Base-by-base conservation (phyloP, 2,888 invertebrate genomes). In the Caenorhabditis sulstoni region DNA sequence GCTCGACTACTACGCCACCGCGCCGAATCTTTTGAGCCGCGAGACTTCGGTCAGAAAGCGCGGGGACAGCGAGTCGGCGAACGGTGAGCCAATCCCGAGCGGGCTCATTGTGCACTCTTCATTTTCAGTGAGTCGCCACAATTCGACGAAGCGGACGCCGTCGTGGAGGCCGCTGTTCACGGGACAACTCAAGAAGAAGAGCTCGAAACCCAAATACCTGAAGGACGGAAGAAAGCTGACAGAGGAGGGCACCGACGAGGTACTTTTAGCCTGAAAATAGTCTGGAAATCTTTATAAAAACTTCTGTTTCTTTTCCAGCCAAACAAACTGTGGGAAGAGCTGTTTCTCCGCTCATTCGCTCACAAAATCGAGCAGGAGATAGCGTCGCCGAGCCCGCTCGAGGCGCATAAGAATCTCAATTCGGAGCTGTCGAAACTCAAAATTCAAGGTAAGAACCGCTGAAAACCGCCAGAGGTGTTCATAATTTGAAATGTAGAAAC, bases 291-390 rank as follows among this genome's bases (percentile, higher is more conserved):
- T 29, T 79, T 61, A 82, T 55, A 20, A 47, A 65, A n/a, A n/a
- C n/a, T n/a, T n/a, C n/a, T n/a, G 29, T 29, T 29, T 3, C 11
- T 47, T n/a, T 35, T 66, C 35, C 67, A 82, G 73, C 86, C 86
- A 8, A 86, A 87, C 44, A 85, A 87, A 59, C 68, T 87, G 35
- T 87, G 87, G 87, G 86, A 87, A 57, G 84, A 87, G 57, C 65
- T 87, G 14, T 79, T 87, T 29, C 79, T 87, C 3, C 79, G 87
- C 14, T 84, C 86, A 5, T 87, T 87, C 55, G 87, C 87, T 9
- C 86, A 87, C 58, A 84, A 85, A 57, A 83, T 87, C 22, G 87
- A 87, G 52, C 84, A 86, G 45, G 87, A 87, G 58, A 84, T 87
- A 45, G 68, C 86, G 41, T 82, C 81, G 12, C 87, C 87, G 20